phyloP scores from a whole-genome alignment of 2,113 vertebrate genomes.

The Rhagologus leucostigma region DNA sequence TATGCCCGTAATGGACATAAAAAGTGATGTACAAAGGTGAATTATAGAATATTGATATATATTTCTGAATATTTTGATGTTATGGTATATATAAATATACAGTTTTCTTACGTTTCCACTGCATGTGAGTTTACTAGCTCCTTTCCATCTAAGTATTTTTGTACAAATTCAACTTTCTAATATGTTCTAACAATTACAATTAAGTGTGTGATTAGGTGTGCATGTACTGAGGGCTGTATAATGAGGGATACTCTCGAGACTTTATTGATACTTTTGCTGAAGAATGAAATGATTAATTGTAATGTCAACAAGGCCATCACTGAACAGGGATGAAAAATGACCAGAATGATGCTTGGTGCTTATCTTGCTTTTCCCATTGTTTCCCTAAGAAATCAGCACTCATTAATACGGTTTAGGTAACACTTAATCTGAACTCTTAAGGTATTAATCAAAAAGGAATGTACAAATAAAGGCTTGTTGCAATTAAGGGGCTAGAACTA shows the following conservation, averaged over 20 bases:
- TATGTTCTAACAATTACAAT: not conserved
- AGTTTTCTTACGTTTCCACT: not conserved
- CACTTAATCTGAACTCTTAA: not conserved
- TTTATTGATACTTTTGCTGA: not conserved
- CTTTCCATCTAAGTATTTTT: not conserved
- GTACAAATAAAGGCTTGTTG: not conserved
- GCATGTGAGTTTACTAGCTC: not conserved
- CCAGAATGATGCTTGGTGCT: not conserved
- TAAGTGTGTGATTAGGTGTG: not conserved
- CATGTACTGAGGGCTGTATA: not conserved
- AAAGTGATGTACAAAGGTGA: not conserved
- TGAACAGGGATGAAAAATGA: not conserved
- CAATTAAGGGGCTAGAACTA: not conserved
- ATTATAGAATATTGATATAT: not conserved
- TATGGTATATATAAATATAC: not conserved
- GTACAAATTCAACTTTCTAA: not conserved
- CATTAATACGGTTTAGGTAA: not conserved
- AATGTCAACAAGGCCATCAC: not conserved
- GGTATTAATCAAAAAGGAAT: not conserved
- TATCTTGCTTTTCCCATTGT: not conserved
- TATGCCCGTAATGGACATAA: not conserved
- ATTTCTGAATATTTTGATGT: not conserved
- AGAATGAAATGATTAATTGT: not conserved
- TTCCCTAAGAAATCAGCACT: not conserved
- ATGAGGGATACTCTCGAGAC: rapidly evolving